phyloP scores from a whole-genome alignment of 2,113 vertebrate genomes.

The Ochotona princeps region DNA sequence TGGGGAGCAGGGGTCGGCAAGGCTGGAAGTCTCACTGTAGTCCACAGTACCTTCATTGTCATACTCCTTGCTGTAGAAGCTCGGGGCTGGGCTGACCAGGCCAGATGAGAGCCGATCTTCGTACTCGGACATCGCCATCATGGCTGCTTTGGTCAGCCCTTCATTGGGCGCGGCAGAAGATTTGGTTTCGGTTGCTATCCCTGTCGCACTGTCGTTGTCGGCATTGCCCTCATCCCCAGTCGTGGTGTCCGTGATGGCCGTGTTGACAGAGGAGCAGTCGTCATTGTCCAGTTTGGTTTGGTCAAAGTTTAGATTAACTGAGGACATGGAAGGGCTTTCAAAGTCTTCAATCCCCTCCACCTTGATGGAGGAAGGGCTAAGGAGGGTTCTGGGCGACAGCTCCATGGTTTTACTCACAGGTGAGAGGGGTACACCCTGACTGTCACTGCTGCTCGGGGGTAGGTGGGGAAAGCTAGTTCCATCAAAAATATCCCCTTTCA shows the following conservation, averaged over 20 bases:
- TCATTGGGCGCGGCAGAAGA: conserved; percentile 91
- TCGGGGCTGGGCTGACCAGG: conserved; percentile 97
- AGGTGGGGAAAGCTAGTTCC: conserved; percentile 92
- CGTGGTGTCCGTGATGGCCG: conserved; percentile 98
- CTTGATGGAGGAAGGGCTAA: conserved; percentile 98
- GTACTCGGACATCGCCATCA: conserved; percentile 93
- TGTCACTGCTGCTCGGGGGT: conserved; percentile 90
- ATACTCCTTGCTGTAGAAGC: conserved; percentile 96
- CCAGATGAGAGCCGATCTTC: conserved; percentile 98
- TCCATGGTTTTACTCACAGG: conserved; percentile 96
- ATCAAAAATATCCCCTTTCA: conserved; percentile 96
- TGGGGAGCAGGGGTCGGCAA: conserved; percentile 98
- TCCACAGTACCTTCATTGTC: conserved; percentile 98
- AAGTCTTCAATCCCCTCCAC: conserved; percentile 98
- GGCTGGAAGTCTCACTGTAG: conserved; percentile 98
- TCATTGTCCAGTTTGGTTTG: conserved; percentile 97
- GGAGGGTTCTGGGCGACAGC: conserved; percentile 94
- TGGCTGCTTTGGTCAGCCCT: conserved; percentile 93
- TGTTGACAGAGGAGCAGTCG: conserved; percentile 99
- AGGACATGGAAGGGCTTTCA: conserved; percentile 96
- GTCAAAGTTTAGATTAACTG: conserved; percentile 96
- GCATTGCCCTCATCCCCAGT: conserved; percentile 98
- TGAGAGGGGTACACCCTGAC: conserved; percentile 95
- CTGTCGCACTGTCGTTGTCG: conserved; percentile 95
- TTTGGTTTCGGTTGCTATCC: conserved; percentile 91